These are phyloP conservation scores for Orchestes rusci DNA, from an alignment of 2,888 invertebrate species.

Conservation along the genomic window DNA sequence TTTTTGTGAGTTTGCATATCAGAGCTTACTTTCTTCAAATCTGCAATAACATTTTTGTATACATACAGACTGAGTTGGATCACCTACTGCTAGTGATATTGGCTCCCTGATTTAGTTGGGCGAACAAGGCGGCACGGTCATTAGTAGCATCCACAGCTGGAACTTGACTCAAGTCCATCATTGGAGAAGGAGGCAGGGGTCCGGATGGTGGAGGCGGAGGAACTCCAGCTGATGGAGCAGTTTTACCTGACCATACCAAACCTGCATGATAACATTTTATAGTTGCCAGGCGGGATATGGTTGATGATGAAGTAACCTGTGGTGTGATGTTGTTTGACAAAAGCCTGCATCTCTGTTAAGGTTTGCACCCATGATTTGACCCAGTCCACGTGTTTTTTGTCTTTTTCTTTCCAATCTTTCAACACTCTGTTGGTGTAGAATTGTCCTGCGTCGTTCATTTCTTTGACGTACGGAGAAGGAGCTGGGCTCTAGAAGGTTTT, in stretches of 20 bases:
- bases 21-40: slow-evolving; percentile 80
- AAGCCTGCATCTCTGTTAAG: slow-evolving; percentile 75
- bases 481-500: slow-evolving; percentile 55
- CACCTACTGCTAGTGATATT: slow-evolving; percentile 73
- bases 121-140: slow-evolving; percentile 85
- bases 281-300: too few species aligned
- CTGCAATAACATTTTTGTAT: slow-evolving; percentile 44
- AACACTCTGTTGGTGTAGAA: slow-evolving; percentile 97
- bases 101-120: slow-evolving; percentile 87
- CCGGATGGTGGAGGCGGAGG: slow-evolving; percentile 66
- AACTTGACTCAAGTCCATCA: slow-evolving; percentile 51
- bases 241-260: slow-evolving; percentile 71
- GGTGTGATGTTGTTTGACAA: slow-evolving; percentile 91
- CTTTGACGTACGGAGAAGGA: slow-evolving; percentile 94
- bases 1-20: slow-evolving; percentile 99
- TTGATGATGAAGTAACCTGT: slow-evolving; percentile 56
- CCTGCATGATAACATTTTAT: slow-evolving; percentile 46
- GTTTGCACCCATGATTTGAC: slow-evolving; percentile 87
- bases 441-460: slow-evolving; percentile 91
- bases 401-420: slow-evolving; percentile 96
- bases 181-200: slow-evolving; percentile 40
- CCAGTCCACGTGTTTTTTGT: slow-evolving; percentile 91
- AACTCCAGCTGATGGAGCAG: slow-evolving; percentile 35
- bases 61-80: not conserved
- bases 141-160: slow-evolving; percentile 46